Evolutionary conservation across 2,113 vertebrate genomes (phyloP).

Genomic region (Furnarius figulus): DNA sequence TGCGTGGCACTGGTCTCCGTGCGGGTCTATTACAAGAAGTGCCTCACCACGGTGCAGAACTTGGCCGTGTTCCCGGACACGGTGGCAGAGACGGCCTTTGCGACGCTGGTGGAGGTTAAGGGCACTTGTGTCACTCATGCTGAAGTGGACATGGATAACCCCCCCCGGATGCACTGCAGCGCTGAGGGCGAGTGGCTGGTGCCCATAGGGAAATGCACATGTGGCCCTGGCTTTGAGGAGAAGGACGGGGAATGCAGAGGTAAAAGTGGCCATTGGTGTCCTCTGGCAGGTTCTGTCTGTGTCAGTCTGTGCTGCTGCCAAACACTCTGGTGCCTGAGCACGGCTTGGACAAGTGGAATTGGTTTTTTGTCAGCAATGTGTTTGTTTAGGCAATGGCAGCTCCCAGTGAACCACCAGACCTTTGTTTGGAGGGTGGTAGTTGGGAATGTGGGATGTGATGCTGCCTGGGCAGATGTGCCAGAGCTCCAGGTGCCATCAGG

Average conservation of each 20-base stretch:
- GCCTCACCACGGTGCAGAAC: slow-evolving; percentile 86
- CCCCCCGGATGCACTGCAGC: slow-evolving; percentile 96
- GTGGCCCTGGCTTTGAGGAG: slow-evolving; percentile 93
- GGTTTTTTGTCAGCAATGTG: not conserved
- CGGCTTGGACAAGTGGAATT: not conserved
- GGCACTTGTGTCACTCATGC: slow-evolving; percentile 91
- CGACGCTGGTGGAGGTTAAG: slow-evolving; percentile 91
- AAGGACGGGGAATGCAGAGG: slow-evolving; percentile 92
- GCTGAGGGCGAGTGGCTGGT: slow-evolving; percentile 97
- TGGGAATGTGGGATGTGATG: not conserved
- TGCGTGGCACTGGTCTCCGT: slow-evolving; percentile 95
- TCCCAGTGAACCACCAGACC: not conserved
- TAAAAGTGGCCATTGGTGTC: slow-evolving; percentile 54
- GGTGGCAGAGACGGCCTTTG: slow-evolving; percentile 88
- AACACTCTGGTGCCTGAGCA: not conserved
- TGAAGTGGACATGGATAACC: slow-evolving; percentile 85
- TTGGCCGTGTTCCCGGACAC: slow-evolving; percentile 92
- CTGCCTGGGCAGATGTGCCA: not conserved
- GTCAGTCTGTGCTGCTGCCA: not conserved
- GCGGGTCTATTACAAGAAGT: slow-evolving; percentile 95
- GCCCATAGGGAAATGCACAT: slow-evolving; percentile 92
- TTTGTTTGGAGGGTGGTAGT: not conserved
- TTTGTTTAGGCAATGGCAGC: not conserved
- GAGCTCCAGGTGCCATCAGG: not conserved
- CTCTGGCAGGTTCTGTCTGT: not conserved